Conservation (phyloP, 2,797 vertebrate species). For the Rhinella marina region DNA sequence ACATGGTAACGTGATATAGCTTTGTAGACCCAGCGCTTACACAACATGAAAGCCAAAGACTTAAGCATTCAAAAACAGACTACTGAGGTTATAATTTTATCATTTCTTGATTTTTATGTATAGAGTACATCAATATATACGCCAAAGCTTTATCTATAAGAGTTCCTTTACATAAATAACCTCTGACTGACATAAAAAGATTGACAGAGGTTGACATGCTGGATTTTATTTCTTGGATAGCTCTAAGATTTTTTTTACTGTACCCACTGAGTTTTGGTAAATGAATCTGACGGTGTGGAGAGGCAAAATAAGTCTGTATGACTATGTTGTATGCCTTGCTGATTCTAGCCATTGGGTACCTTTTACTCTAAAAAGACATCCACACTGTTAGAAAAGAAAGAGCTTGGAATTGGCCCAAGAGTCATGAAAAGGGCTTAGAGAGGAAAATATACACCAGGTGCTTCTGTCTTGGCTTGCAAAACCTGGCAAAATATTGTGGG, state of each 20-base stretch:
- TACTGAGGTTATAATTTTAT: not conserved
- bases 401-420: no score
- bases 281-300: not conserved
- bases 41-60: not conserved
- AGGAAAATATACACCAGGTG: no score
- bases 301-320: not conserved
- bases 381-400: not conserved
- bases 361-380: not conserved
- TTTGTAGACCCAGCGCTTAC: not conserved
- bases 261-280: not conserved
- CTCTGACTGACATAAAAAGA: not conserved
- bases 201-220: not conserved
- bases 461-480: not conserved
- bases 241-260: not conserved
- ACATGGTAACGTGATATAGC: not conserved
- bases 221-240: not conserved
- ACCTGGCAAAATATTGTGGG: no score
- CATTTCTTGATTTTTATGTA: not conserved
- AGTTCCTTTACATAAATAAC: not conserved
- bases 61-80: not conserved
- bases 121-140: not conserved
- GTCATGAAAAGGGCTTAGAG: no score
- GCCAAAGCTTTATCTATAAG: not conserved
- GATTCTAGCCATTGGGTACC: not conserved
- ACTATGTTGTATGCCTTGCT: not conserved